Percentiles rank a stretch among this genome's conserved stretches.
phyloP scores from a whole-genome alignment of 2,888 invertebrate species.

The Dicyrtomina minuta region DNA sequence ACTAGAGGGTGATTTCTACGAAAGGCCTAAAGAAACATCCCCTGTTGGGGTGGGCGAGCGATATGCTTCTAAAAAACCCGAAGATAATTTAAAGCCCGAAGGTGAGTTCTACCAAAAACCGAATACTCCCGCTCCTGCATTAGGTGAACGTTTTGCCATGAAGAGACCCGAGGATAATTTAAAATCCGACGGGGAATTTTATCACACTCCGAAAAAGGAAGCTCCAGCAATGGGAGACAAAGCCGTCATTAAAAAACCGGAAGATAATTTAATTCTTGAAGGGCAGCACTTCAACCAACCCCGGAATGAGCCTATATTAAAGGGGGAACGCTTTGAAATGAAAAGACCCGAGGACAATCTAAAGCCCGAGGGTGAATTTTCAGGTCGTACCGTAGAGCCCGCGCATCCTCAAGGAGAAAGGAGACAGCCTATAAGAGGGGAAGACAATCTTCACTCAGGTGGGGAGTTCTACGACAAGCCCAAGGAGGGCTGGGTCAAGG shows the following conservation, averaged over 20 bases:
- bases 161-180: slow-evolving; percentile 61
- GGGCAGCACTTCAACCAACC: slow-evolving; percentile 61
- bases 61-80: slow-evolving; percentile 59
- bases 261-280: slow-evolving; percentile 59
- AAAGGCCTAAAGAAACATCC: slow-evolving; percentile 46
- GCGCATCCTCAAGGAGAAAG: slow-evolving; percentile 56
- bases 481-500: slow-evolving; percentile 2
- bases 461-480: slow-evolving; percentile 62
- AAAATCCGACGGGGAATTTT: slow-evolving; percentile 61
- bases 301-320: slow-evolving; percentile 35
- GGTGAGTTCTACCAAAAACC: slow-evolving; percentile 65
- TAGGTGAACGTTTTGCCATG: slow-evolving; percentile 58
- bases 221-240: slow-evolving; percentile 57
- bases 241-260: slow-evolving; percentile 54
- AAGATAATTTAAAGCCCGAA: slow-evolving; percentile 62
- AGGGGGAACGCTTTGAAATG: slow-evolving; percentile 53
- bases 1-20: slow-evolving; percentile 62
- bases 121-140: slow-evolving; percentile 53
- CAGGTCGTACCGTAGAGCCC: slow-evolving; percentile 57
- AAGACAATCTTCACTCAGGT: slow-evolving; percentile 64
- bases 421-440: slow-evolving; percentile 54
- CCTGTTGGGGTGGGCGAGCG: slow-evolving; percentile 57
- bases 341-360: slow-evolving; percentile 58
- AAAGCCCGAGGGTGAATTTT: slow-evolving; percentile 55
- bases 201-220: slow-evolving; percentile 55